phyloP scores from a whole-genome alignment of 2,113 vertebrate species.

The Macrotus californicus region DNA sequence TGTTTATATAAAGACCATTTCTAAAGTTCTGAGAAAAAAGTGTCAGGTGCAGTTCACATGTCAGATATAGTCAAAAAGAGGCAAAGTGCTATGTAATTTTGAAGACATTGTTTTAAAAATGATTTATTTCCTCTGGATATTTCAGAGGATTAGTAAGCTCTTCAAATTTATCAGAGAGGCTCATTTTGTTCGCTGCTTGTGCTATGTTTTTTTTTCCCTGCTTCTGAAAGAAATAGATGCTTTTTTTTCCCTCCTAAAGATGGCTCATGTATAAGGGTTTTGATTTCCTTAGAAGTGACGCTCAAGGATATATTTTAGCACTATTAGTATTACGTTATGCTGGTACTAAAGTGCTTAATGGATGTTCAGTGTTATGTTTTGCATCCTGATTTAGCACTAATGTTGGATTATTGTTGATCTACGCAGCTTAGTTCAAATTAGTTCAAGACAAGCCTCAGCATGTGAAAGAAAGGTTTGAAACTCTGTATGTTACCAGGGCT shows the following conservation, averaged over 20 bases:
- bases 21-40: not conserved
- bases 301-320: conserved; percentile 52
- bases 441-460: not conserved
- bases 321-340: conserved; percentile 42
- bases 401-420: conserved; percentile 63
- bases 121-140: not conserved
- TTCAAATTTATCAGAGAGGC: not conserved
- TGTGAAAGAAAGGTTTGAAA: conserved; percentile 31
- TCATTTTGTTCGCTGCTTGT: not conserved
- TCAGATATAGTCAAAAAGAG: conserved; percentile 2
- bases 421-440: conserved; percentile 51
- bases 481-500: not conserved
- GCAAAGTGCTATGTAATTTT: not conserved
- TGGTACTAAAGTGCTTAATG: conserved; percentile 58
- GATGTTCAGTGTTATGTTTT: conserved; percentile 60
- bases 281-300: conserved; percentile 36
- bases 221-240: not conserved
- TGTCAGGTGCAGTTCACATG: not conserved
- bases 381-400: conserved; percentile 42
- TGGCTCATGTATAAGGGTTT: not conserved
- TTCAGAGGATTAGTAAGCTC: not conserved
- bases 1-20: not conserved
- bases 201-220: not conserved
- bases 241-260: not conserved
- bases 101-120: not conserved